Evolutionary conservation across 1,140 invertebrate species (phyloP), one percentile per base, ranked within the genome.

Genomic region (Globodera rostochiensis): DNA sequence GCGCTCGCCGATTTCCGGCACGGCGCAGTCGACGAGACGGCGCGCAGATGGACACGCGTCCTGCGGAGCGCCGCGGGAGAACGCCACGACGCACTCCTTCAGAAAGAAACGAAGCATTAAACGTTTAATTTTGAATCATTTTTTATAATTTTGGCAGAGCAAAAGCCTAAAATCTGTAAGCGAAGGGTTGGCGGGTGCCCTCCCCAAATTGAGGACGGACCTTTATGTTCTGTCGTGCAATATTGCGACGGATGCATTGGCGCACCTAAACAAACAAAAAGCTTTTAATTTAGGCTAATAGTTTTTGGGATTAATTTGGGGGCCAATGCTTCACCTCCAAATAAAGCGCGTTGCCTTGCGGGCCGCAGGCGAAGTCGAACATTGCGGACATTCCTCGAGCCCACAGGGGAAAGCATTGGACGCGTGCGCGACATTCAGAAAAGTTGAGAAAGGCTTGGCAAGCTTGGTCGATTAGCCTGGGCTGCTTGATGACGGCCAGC

Each of bases 331-430:
- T 49, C 8, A 87, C 85, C 36, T 85, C 50, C 46, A 36, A 69
- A 79, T 88, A 88, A 66, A 77, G 66, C 19, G 80, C 66, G 73
- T 84, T 77, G 19, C 87, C 87, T 53, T 83, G 83, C 50, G 49
- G 57, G 8, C 84, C 86, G 75, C 87, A 88, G 21, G 87, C 88
- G 74, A 77, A 88, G 36, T 85, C 87, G 60, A 88, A 88, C 87
- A 88, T 88, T 21, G 87, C 87, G 47, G 74, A 60, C 88, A 88
- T 90, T 82, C 87, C 87, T 19, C 81, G 77, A 19, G 87, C 88
- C 87, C 87, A 88, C 25, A 84, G 57, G 70, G 85, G 76, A 76
- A 64, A 78, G 49, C 79, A 84, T 25, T 50, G 53, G 13, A 25
- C 50, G 13, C 47, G 49, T n/a, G 74, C 50, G 21, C 86, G 84